A percentile compares a stretch with the other conserved stretches of the same genome.
Evolutionary conservation across 2,888 invertebrate genomes (phyloP).

Genomic region (Agonopterix heracliana): DNA sequence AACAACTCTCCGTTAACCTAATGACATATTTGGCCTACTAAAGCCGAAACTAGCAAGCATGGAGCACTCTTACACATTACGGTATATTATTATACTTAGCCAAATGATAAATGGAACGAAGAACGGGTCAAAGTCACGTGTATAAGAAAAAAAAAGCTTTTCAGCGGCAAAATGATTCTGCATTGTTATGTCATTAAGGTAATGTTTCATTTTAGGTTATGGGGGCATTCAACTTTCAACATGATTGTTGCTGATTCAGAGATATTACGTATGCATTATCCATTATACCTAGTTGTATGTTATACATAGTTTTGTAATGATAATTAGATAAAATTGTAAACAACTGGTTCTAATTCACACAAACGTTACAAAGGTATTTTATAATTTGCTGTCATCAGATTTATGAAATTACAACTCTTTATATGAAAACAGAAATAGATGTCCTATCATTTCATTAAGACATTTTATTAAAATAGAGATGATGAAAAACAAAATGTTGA

Average conservation of each 20-base stretch:
- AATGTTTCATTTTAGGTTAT: constrained; percentile 22
- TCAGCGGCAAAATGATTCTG: constrained; percentile 27
- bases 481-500: constrained; percentile 13
- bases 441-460: background rate
- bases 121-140: constrained; percentile 61
- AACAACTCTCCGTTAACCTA: constrained; percentile 64
- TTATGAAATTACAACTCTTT: background rate
- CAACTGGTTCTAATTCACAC: no score
- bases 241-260: constrained; percentile 5
- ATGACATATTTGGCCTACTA: constrained; percentile 64
- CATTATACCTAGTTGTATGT: no score
- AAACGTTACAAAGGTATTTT: no score
- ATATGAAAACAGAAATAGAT: background rate
- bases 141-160: constrained; percentile 30
- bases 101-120: constrained; percentile 53
- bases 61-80: constrained; percentile 56
- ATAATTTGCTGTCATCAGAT: background rate
- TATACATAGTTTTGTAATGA: no score
- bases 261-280: background rate
- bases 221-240: constrained; percentile 22
- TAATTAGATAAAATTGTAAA: no score
- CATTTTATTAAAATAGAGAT: background rate
- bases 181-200: constrained; percentile 40
- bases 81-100: constrained; percentile 55
- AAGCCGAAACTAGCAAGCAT: constrained; percentile 44